These are phyloP conservation scores for Styela clava DNA, from an alignment of 23 tunicate species.

Conservation along the genomic window DNA sequence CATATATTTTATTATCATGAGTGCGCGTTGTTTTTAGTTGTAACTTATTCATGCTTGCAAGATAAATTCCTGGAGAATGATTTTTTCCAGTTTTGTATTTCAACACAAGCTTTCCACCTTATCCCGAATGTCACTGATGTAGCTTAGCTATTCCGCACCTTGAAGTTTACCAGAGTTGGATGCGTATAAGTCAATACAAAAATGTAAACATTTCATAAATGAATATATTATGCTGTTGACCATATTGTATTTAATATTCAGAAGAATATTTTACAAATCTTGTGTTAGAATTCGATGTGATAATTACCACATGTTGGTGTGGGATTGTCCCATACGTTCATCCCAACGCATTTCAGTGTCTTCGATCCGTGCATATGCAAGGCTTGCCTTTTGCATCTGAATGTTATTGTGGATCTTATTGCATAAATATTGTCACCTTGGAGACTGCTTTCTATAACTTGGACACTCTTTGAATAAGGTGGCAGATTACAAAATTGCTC, in stretches of 20 bases:
- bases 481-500: not conserved
- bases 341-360: not conserved
- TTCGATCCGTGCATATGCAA: not conserved
- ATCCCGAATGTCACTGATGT: not conserved
- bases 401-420: not conserved
- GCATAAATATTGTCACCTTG: not conserved
- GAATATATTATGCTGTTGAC: too few relatives aligned
- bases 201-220: too few relatives aligned
- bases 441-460: not conserved
- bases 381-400: not conserved
- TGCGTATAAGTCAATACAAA: not conserved
- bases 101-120: too few relatives aligned
- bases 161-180: not conserved
- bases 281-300: too few relatives aligned
- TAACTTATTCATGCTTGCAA: too few relatives aligned
- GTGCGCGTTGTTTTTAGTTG: too few relatives aligned
- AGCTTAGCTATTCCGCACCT: not conserved
- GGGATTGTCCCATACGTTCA: not conserved
- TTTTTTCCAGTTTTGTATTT: too few relatives aligned
- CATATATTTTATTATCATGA: too few relatives aligned
- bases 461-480: not conserved
- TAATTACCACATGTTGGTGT: not conserved
- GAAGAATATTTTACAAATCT: too few relatives aligned
- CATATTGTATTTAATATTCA: too few relatives aligned
- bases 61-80: too few relatives aligned